Conservation (phyloP, 1,140 invertebrate species). For the Lasioglossum baleicum region DNA sequence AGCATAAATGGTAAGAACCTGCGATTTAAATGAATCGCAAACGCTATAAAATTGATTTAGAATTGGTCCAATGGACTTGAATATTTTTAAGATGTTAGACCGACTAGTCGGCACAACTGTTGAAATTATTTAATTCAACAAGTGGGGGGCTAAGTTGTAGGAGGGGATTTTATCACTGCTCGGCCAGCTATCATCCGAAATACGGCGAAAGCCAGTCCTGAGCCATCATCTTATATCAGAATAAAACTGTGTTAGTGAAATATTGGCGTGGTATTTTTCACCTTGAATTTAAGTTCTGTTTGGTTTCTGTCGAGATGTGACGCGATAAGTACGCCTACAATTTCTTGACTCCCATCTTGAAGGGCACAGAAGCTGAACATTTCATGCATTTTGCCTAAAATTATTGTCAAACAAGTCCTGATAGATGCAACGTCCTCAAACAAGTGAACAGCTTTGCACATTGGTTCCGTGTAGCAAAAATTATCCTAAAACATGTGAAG, state of each 20-base stretch:
- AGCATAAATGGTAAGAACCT: too few species aligned
- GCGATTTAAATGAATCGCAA: too few species aligned
- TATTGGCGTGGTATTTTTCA: neutral
- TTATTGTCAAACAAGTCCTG: conserved; percentile 13
- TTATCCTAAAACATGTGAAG: conserved; percentile 21
- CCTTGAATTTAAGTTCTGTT: neutral
- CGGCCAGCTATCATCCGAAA: too few species aligned
- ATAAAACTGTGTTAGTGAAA: neutral
- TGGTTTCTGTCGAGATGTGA: conserved; percentile 9
- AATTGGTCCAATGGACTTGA: too few species aligned
- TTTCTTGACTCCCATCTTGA: conserved; percentile 46
- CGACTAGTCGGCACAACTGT: too few species aligned
- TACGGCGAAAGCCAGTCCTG: too few species aligned
- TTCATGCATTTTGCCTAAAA: conserved; percentile 13
- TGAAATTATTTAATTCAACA: too few species aligned
- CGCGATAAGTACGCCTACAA: conserved; percentile 49
- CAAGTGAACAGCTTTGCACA: conserved; percentile 25
- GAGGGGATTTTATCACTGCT: too few species aligned
- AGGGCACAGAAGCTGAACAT: conserved; percentile 52
- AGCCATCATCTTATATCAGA: too few species aligned
- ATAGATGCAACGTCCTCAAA: conserved; percentile 36
- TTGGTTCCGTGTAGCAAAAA: conserved; percentile 36
- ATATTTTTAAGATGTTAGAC: too few species aligned
- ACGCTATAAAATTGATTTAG: too few species aligned
- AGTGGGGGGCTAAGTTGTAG: too few species aligned